Evolutionary conservation across 2,113 vertebrate genomes (phyloP).

Genomic region (Glaucomys volans): DNA sequence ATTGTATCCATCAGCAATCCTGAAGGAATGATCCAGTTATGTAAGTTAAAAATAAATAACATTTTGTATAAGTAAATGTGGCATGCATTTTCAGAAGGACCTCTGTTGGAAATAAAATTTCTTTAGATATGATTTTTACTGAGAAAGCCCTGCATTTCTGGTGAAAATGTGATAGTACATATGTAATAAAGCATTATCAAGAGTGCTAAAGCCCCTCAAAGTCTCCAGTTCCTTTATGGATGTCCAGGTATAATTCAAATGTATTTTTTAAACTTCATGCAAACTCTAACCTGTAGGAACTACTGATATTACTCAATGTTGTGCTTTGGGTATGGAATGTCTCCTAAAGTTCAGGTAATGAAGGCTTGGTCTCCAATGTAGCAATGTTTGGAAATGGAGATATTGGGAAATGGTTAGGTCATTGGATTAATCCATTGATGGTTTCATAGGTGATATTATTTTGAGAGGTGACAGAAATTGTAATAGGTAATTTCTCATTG

Average conservation of each 20-base stretch:
- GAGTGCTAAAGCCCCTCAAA: background rate
- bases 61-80: background rate
- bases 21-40: background rate
- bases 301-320: background rate
- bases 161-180: background rate
- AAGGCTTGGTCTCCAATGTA: background rate
- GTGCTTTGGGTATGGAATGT: background rate
- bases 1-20: background rate
- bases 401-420: background rate
- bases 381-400: background rate
- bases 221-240: background rate
- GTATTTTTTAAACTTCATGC: background rate
- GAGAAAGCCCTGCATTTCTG: background rate
- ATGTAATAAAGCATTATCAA: background rate
- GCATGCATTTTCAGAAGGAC: background rate
- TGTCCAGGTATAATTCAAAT: background rate
- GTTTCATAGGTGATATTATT: background rate
- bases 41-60: background rate
- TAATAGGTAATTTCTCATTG: background rate
- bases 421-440: background rate
- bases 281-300: background rate
- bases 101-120: background rate
- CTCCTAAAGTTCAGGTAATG: background rate
- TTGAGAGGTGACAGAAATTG: background rate
- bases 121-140: background rate